Evolutionary conservation across 30 jellyfish, hydroid and myxozoan genomes (phyloP).

Genomic region (Chrysaora quinquecirrha): DNA sequence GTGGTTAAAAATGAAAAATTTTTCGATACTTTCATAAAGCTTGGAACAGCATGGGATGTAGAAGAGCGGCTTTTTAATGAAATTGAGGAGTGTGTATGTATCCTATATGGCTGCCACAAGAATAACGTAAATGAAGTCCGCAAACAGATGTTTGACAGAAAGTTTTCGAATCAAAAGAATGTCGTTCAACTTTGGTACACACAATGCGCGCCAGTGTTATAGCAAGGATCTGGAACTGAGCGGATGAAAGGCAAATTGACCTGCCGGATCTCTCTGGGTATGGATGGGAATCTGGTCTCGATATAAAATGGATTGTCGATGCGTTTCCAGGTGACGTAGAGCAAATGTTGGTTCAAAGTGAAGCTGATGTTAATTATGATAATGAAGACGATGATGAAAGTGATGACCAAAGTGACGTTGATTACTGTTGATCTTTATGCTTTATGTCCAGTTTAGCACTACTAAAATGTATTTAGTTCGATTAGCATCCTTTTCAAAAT

Average conservation of each 20-base stretch:
- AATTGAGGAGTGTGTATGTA: constrained; percentile 15
- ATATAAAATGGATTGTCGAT: constrained; percentile 20
- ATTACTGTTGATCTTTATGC: no score
- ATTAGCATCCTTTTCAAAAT: not conserved
- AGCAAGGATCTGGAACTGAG: constrained; percentile 31
- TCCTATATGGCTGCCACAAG: constrained; percentile 3
- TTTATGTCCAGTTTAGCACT: not conserved
- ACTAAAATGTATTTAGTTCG: not conserved
- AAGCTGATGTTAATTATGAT: not conserved
- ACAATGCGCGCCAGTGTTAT: constrained; percentile 4
- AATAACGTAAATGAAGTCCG: constrained; percentile 9
- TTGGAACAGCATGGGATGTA: constrained; percentile 22
- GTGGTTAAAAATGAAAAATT: not conserved
- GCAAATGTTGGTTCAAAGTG: not conserved
- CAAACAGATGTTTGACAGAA: constrained; percentile 4
- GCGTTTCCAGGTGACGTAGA: constrained; percentile 20
- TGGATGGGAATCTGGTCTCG: constrained; percentile 5
- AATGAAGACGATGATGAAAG: not conserved
- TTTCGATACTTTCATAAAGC: not conserved
- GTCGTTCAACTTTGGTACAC: constrained; percentile 2
- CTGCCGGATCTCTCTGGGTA: constrained; percentile 12
- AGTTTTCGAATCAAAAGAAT: not conserved
- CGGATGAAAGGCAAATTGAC: not conserved
- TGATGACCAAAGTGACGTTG: not conserved
- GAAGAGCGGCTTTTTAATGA: constrained; percentile 10